A percentile compares a stretch with the other conserved stretches of the same genome.
These are phyloP conservation scores for Aldrovandia affinis DNA, from an alignment of 2,797 vertebrate genomes.

Conservation along the genomic window DNA sequence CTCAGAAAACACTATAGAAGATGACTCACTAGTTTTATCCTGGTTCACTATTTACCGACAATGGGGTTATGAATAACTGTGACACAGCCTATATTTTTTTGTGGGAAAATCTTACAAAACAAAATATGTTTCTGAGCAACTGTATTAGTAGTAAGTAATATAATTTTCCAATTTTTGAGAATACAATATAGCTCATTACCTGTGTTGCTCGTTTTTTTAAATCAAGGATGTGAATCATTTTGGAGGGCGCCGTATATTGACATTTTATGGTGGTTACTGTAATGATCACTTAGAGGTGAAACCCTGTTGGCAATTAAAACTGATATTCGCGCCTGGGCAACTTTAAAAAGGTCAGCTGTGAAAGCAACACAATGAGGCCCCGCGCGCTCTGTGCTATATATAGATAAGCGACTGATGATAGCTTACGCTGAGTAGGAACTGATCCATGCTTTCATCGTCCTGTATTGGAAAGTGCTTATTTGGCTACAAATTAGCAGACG, in stretches of 20 bases:
- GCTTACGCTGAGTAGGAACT: conserved; percentile 13
- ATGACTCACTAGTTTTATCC: too few species aligned
- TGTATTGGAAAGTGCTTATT: neutral
- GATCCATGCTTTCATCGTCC: conserved; percentile 3
- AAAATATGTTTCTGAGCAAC: too few species aligned
- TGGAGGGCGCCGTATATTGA: neutral
- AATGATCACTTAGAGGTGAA: neutral
- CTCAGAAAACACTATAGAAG: too few species aligned
- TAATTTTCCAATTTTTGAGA: too few species aligned
- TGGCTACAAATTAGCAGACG: neutral
- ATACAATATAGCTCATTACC: too few species aligned
- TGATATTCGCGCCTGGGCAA: neutral
- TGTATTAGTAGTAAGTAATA: too few species aligned
- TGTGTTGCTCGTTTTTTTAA: too few species aligned
- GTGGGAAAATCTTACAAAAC: too few species aligned
- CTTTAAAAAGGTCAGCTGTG: conserved; percentile 24
- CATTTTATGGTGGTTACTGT: neutral
- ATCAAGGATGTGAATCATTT: too few species aligned
- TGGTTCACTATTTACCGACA: too few species aligned
- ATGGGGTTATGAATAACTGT: too few species aligned
- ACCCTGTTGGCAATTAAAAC: neutral
- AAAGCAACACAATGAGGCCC: neutral
- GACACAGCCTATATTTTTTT: too few species aligned
- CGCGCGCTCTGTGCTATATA: neutral
- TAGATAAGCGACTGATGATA: neutral